Conservation (phyloP, 1,140 invertebrate genomes). For the Hyposmocoma kahamanoa region DNA sequence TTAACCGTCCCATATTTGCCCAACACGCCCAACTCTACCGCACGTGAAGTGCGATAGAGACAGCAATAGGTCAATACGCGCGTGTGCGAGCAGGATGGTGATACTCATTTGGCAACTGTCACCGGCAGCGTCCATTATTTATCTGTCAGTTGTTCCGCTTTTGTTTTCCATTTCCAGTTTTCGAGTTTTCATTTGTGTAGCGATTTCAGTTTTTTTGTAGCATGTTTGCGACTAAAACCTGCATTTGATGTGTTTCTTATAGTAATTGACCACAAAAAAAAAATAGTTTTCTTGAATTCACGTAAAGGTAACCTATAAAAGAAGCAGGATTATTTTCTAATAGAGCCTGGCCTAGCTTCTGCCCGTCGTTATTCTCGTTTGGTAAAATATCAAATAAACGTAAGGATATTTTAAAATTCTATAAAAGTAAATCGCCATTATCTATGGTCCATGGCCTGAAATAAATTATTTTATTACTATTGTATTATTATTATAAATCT, state of each 20-base stretch:
- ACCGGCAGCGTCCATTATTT: constrained; percentile 46
- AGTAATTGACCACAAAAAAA: no score
- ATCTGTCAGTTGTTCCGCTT: constrained; percentile 25
- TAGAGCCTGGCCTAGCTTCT: no score
- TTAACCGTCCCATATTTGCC: not conserved
- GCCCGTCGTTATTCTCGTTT: no score
- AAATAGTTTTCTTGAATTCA: no score
- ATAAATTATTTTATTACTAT: not conserved
- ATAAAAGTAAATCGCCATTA: constrained; percentile 18
- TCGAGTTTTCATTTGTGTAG: no score
- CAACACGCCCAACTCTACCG: constrained; percentile 4
- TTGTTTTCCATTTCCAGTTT: constrained; percentile 20
- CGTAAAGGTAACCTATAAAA: no score
- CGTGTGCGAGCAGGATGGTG: constrained; percentile 15
- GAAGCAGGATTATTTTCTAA: no score
- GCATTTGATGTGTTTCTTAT: no score
- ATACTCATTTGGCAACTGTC: constrained; percentile 49
- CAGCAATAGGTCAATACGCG: not conserved
- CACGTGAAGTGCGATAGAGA: constrained; percentile 18
- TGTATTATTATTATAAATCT: not conserved
- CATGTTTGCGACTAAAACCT: no score
- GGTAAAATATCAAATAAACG: no score
- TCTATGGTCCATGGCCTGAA: not conserved
- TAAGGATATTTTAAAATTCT: constrained; percentile 15
- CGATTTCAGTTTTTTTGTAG: no score